phyloP scores from a whole-genome alignment of 2,888 invertebrate species.

The Scaptomyza polygonia region DNA sequence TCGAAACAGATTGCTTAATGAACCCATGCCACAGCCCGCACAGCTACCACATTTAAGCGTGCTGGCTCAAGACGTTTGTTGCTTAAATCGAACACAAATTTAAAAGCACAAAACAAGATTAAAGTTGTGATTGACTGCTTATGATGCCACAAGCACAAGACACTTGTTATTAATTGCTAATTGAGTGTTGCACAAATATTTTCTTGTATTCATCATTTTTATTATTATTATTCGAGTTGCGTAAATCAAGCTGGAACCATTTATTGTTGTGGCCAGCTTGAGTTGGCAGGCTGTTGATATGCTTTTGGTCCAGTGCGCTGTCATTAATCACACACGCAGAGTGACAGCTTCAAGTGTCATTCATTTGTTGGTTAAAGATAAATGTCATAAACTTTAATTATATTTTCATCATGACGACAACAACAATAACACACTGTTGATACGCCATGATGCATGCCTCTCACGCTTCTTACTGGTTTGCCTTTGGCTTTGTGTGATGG shows the following conservation, averaged over 20 bases:
- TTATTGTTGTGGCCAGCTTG: slow-evolving; percentile 18
- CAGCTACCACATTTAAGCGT: too few relatives aligned
- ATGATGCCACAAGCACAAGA: slow-evolving; percentile 6
- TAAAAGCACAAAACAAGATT: background rate
- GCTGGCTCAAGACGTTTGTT: background rate
- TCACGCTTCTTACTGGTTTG: slow-evolving; percentile 5
- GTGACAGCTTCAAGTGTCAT: slow-evolving; percentile 41
- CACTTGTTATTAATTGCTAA: slow-evolving; percentile 9
- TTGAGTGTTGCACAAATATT: background rate
- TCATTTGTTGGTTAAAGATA: slow-evolving; percentile 71
- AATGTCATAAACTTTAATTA: slow-evolving; percentile 80
- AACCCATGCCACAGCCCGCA: background rate
- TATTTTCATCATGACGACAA: slow-evolving; percentile 71
- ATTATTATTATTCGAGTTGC: slow-evolving; percentile 18
- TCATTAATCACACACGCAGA: slow-evolving; percentile 61
- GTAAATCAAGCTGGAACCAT: slow-evolving; percentile 33
- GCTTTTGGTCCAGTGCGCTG: slow-evolving; percentile 28
- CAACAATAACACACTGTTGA: slow-evolving; percentile 29
- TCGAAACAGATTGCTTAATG: slow-evolving; percentile 41
- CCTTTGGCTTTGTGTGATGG: slow-evolving; percentile 21
- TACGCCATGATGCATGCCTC: slow-evolving; percentile 48
- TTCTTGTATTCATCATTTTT: slow-evolving; percentile 7
- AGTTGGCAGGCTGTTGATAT: slow-evolving; percentile 29
- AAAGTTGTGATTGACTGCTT: background rate
- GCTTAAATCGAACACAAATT: background rate